Percentiles rank a stretch among this genome's conserved stretches.
Evolutionary conservation across 2,797 vertebrate species (phyloP).

Genomic region (Anisognathus igniventris): DNA sequence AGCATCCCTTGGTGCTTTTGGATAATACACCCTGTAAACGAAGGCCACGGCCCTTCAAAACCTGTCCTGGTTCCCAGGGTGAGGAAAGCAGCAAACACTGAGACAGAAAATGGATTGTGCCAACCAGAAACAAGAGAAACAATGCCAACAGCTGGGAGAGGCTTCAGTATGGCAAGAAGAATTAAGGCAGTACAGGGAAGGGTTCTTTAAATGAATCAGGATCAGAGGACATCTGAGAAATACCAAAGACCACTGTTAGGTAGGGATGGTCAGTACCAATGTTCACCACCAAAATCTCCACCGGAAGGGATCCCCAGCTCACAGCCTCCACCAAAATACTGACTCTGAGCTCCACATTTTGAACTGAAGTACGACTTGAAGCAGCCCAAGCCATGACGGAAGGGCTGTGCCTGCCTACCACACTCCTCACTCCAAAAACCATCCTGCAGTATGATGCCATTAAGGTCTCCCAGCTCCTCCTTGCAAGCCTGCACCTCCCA

Average conservation of each 20-base stretch:
- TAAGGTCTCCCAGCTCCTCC: fast-evolving
- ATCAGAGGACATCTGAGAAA: not conserved
- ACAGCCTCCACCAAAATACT: not conserved
- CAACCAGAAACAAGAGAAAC: not conserved
- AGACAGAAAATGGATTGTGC: not conserved
- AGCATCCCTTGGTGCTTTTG: fast-evolving
- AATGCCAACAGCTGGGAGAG: not conserved
- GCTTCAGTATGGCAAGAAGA: not conserved
- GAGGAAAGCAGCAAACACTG: not conserved
- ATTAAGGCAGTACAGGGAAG: not conserved
- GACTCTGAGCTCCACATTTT: not conserved
- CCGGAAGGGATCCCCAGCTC: not conserved
- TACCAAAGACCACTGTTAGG: not conserved
- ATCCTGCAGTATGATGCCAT: not conserved
- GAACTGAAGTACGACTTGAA: not conserved
- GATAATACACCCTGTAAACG: fast-evolving
- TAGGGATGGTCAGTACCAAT: fast-evolving
- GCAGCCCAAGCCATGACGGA: not conserved
- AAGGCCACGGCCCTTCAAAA: not conserved
- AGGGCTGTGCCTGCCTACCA: no score
- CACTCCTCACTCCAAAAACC: not conserved
- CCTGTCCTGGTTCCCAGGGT: fast-evolving
- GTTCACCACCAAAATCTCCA: fast-evolving
- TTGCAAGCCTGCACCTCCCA: fast-evolving
- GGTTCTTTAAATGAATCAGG: not conserved